Base-by-base conservation (phyloP, 2,888 invertebrate species). In the Phyllotreta cruciferae region DNA sequence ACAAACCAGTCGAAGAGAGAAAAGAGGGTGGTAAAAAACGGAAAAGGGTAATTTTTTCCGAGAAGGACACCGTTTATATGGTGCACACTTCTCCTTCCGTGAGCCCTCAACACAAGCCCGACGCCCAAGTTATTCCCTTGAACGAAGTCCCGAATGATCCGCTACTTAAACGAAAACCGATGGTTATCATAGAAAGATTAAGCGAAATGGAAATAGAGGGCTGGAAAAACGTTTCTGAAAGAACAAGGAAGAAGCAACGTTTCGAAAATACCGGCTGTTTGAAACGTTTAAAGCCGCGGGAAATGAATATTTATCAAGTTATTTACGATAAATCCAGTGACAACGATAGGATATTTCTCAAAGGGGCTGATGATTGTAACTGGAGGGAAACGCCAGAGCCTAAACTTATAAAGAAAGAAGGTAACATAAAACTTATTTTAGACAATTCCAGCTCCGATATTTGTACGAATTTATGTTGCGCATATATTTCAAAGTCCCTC, bases 281-380 rank as follows among this genome's bases (percentile, higher is more conserved):
- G 24, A 41, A 11, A 14, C 5, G n/a, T 11, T 6, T 37, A n/a
- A 41, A 41, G 1, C 9, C 50, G 8, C 38, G 13, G 37, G 3
- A 50, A 6, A 63, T 54, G 49, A 38, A 38, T n/a, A 60, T 56
- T 2, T 50, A 56, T 44, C 38, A 63, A 39, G 63, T 71, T 14
- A 67, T 67, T 39, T 71, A 71, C 54, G 67, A 71, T 53, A 71
- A 71, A 45, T 57, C 63, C 24, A 24, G 4, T 37, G 45, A 60
- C 13, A 62, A 60, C 10, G 64, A 64, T 14, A 49, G 36, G 24
- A 49, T 66, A n/a, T 45, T 35, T 14, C 57, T 39, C 49, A 53
- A n/a, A 38, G 37, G 7, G 14, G 9, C n/a, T 4, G 39, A 14
- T 10, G 47, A 38, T 9, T 37, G 37, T 6, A 47, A 45, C 14